A percentile compares a stretch with the other conserved stretches of the same genome.
phyloP scores from a whole-genome alignment of 2,113 vertebrate genomes.

The Barnardius zonarius region DNA sequence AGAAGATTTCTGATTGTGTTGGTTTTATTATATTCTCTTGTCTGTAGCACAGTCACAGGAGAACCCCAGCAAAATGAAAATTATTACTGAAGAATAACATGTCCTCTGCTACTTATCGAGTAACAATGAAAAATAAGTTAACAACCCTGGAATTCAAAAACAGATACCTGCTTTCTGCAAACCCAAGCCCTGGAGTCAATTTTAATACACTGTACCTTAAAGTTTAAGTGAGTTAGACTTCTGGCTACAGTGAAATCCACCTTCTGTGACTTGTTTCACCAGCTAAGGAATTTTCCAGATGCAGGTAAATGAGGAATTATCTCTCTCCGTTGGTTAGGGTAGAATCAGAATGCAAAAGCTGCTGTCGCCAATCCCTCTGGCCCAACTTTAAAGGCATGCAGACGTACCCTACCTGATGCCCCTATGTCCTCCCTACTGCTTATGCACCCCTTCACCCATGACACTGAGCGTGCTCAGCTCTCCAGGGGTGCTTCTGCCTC shows the following conservation, averaged over 20 bases:
- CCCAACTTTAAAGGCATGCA: background rate
- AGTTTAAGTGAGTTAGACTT: background rate
- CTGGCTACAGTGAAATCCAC: background rate
- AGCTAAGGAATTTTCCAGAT: background rate
- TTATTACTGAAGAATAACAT: background rate
- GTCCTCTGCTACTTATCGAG: background rate
- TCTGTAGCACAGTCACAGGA: background rate
- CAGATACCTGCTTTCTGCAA: background rate
- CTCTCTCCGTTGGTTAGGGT: background rate
- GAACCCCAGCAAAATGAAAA: background rate
- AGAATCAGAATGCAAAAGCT: background rate
- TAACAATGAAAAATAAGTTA: background rate
- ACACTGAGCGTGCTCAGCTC: background rate
- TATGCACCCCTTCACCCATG: background rate
- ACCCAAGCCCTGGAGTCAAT: background rate
- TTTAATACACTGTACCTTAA: background rate
- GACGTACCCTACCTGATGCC: background rate
- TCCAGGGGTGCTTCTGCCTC: background rate
- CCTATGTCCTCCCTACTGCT: background rate
- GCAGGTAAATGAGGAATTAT: background rate
- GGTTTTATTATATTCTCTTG: background rate
- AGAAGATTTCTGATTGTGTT: background rate
- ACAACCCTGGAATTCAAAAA: background rate
- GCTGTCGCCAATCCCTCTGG: background rate
- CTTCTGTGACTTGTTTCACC: background rate